Evolutionary conservation across 1,140 invertebrate species (phyloP), one percentile per base, ranked within the genome.

Genomic region (Brachionus calyciflorus): DNA sequence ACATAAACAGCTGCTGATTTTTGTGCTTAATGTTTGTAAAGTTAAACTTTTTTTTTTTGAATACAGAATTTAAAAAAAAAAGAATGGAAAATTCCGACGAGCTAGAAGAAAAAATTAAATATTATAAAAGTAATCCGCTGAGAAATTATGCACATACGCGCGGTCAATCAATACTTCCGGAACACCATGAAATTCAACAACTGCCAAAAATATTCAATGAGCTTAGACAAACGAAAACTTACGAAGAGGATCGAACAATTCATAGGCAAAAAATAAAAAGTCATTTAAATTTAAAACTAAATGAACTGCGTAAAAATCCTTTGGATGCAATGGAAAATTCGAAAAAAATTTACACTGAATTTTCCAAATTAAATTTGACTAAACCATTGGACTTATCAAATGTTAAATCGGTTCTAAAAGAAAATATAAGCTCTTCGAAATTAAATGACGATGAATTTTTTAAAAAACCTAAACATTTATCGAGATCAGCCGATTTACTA

Each of bases 271-370:
- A 73, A 28, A 21, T 73, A n/a, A 49, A 55, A 37, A 73, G 30
- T 14, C 10, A 37, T 19, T 28, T 73, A 10, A 73, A 28, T 10
- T 19, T 73, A 17, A 73, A 73, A 6, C 46, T 73, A n/a, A 33
- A 3, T 24, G 69, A 73, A 17, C 30, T 46, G 9, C 33, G n/a
- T 4, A 49, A 41, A 33, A 73, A 55, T 40, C 51, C 69, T 19
- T 12, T 73, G 0, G 69, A 73, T 28, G 46, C 49, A 33, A 73
- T 73, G 44, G 69, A 73, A 73, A 30, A 12, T 10, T 73, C 69
- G 0, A 73, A 73, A 73, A 49, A 55, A 53, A 55, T 49, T n/a
- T 73, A 73, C 24, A 51, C 46, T 51, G 46, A 73, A 30, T 73
- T 51, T 73, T 51, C 19, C 9, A 49, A 40, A 17, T 21, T 51